Evolutionary conservation across 2,888 invertebrate genomes (phyloP).

Genomic region (Scotopteryx bipunctaria): DNA sequence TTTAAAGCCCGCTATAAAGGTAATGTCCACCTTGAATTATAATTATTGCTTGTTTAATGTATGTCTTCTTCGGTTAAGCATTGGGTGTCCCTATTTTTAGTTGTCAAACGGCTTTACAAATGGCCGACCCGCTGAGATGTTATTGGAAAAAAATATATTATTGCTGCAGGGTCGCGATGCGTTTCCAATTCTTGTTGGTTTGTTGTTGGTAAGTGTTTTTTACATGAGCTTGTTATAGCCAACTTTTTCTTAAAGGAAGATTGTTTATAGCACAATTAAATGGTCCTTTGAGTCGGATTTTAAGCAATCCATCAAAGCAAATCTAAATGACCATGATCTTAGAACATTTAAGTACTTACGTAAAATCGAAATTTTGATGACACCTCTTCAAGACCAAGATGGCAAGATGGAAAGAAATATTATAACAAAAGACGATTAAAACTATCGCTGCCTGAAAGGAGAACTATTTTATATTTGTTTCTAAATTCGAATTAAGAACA

Average conservation of each 20-base stretch:
- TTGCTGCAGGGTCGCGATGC: constrained; percentile 34
- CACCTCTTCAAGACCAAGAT: too few species aligned
- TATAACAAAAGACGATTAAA: too few species aligned
- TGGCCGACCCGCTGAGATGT: constrained; percentile 65
- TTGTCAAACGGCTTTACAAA: constrained; percentile 61
- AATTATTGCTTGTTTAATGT: constrained; percentile 76
- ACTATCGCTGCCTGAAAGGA: too few species aligned
- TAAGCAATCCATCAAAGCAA: too few species aligned
- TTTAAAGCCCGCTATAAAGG: constrained; percentile 45
- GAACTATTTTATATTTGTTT: too few species aligned
- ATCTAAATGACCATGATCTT: too few species aligned
- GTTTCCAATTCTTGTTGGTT: constrained; percentile 41
- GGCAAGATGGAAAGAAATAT: too few species aligned
- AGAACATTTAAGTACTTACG: too few species aligned
- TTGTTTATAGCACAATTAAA: too few species aligned
- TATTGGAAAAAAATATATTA: constrained; percentile 60
- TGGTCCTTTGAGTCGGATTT: too few species aligned
- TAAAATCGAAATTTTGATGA: too few species aligned
- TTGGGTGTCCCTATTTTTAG: constrained; percentile 77
- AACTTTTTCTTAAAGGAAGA: not conserved
- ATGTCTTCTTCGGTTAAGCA: constrained; percentile 78
- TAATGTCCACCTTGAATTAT: constrained; percentile 79
- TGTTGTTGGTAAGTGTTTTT: constrained; percentile 6
- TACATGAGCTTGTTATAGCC: not conserved
- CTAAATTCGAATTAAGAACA: not conserved